Conservation (phyloP, 1,140 invertebrate species). For the Bombus superbus region DNA sequence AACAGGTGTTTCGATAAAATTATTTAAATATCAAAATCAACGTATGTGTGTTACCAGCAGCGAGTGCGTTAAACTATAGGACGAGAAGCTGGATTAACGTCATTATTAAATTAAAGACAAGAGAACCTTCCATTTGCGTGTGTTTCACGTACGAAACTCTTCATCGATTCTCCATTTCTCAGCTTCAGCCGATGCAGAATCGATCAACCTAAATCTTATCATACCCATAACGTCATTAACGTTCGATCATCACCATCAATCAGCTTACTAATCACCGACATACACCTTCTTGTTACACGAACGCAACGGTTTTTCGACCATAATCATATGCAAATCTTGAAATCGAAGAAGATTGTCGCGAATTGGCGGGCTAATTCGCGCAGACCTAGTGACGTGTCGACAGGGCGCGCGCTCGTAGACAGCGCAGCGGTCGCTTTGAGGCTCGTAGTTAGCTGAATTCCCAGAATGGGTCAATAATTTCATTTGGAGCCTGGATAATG, state of each 20-base stretch:
- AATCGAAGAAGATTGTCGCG: not conserved
- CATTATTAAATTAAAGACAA: no score
- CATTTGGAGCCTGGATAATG: slow-evolving; percentile 4
- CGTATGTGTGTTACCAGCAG: not conserved
- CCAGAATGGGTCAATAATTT: slow-evolving; percentile 20
- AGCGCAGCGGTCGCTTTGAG: not conserved
- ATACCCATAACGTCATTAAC: slow-evolving; percentile 25
- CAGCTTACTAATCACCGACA: not conserved
- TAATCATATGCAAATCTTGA: not conserved
- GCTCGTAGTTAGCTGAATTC: slow-evolving; percentile 8
- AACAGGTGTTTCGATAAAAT: no score
- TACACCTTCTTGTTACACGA: not conserved
- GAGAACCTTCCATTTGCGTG: no score
- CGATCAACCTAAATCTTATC: slow-evolving; percentile 14
- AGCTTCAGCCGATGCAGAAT: not conserved
- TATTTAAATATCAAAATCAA: no score
- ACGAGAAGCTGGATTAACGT: not conserved
- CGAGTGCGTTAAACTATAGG: not conserved
- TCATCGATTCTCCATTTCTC: not conserved
- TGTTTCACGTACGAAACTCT: no score
- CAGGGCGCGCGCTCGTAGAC: not conserved
- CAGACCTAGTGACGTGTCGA: no score
- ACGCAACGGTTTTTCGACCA: not conserved
- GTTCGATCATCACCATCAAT: slow-evolving; percentile 18
- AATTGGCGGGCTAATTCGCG: slow-evolving; percentile 8